These are phyloP conservation scores for Kradibia gibbosae DNA, from an alignment of 1,140 invertebrate species.

Conservation along the genomic window DNA sequence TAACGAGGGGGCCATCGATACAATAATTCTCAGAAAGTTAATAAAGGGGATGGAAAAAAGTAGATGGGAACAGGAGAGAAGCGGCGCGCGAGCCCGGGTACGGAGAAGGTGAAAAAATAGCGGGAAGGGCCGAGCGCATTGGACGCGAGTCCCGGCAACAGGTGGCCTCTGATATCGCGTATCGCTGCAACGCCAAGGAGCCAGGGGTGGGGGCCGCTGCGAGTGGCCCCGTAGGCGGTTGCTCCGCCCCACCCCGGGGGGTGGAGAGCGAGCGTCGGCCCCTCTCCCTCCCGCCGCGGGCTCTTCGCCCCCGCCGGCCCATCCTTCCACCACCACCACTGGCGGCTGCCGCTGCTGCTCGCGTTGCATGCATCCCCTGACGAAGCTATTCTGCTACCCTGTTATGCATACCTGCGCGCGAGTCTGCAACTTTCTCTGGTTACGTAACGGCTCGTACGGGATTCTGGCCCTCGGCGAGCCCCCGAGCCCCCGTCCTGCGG, in stretches of 20 bases:
- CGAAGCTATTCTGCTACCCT: constrained; percentile 40
- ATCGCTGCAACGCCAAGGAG: constrained; percentile 61
- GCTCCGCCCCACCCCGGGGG: constrained; percentile 54
- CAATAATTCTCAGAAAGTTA: too few relatives aligned
- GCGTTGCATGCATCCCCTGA: neutral
- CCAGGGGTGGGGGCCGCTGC: neutral
- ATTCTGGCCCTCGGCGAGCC: neutral
- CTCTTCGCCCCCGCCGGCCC: neutral
- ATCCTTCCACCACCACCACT: neutral
- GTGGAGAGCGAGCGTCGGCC: constrained; percentile 17
- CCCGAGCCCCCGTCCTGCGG: neutral
- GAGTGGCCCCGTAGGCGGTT: constrained; percentile 49
- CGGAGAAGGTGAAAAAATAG: constrained; percentile 36
- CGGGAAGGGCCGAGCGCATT: constrained; percentile 15
- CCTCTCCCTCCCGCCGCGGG: neutral
- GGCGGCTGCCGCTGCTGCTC: too few relatives aligned
- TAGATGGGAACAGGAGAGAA: constrained; percentile 39
- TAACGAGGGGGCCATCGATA: neutral
- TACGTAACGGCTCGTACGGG: neutral
- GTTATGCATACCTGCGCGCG: constrained; percentile 47
- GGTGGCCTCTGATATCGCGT: constrained; percentile 72
- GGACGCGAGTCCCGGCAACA: constrained; percentile 62
- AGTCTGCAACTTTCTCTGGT: constrained; percentile 19
- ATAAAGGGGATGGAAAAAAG: neutral
- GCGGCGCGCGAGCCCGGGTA: constrained; percentile 44